These are phyloP conservation scores for Trichopria drosophilae DNA, from an alignment of 2,888 invertebrate species.

Conservation along the genomic window DNA sequence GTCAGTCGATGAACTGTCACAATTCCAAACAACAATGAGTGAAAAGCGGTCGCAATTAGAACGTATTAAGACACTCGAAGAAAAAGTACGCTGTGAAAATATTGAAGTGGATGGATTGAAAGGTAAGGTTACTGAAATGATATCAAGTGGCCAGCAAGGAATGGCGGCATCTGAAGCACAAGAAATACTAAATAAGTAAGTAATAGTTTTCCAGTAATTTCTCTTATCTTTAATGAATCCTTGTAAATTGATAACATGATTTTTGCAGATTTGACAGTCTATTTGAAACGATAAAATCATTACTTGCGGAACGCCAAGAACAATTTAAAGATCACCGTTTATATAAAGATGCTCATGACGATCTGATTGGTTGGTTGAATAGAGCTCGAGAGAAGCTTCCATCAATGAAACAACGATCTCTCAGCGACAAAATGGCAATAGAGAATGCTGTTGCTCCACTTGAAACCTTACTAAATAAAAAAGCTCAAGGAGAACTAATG, in stretches of 20 bases:
- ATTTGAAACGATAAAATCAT: conserved; percentile 71
- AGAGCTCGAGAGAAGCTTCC: conserved; percentile 88
- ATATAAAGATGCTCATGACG: conserved; percentile 91
- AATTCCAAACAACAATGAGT: conserved; percentile 78
- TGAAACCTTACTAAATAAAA: conserved; percentile 82
- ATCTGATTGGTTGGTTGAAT: conserved; percentile 84
- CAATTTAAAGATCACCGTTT: conserved; percentile 85
- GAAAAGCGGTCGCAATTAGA: conserved; percentile 87
- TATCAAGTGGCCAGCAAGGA: conserved; percentile 82
- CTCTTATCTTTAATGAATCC: background rate
- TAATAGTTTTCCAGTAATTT: background rate
- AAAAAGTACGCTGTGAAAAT: conserved; percentile 85
- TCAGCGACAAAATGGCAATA: conserved; percentile 85
- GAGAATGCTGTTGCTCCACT: conserved; percentile 87
- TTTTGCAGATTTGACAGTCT: conserved; percentile 71
- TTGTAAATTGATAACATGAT: background rate
- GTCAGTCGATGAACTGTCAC: conserved; percentile 73
- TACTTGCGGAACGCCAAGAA: conserved; percentile 78
- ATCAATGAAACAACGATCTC: conserved; percentile 78
- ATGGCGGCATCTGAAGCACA: conserved; percentile 83
- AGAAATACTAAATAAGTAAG: conserved; percentile 70
- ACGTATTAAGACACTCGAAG: conserved; percentile 81
- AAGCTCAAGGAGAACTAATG: conserved; percentile 85
- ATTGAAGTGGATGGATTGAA: conserved; percentile 86
- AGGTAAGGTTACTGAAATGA: conserved; percentile 82